Conservation (phyloP, 2,797 vertebrate genomes). For the Sebastes dallii region DNA sequence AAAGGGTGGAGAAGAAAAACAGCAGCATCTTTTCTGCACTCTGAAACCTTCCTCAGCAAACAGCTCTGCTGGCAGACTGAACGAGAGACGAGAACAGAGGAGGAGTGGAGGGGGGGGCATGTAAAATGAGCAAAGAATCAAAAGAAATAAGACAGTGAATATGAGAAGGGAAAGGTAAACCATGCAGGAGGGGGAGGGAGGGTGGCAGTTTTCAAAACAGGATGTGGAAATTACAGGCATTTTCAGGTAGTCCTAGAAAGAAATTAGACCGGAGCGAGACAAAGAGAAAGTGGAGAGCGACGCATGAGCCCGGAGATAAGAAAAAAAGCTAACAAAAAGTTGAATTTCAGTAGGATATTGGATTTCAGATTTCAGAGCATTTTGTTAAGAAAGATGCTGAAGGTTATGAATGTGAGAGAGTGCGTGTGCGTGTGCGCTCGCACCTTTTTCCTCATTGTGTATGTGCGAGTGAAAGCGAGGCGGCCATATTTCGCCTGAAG, state of each 20-base stretch:
- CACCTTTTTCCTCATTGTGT: neutral
- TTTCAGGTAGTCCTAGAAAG: slow-evolving; percentile 54
- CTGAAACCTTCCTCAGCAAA: slow-evolving; percentile 29
- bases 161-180: slow-evolving; percentile 18
- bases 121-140: slow-evolving; percentile 44
- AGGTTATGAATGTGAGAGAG: slow-evolving; percentile 10
- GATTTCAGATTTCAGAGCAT: slow-evolving; percentile 45
- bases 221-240: slow-evolving; percentile 62
- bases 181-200: neutral
- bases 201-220: slow-evolving; percentile 49
- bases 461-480: slow-evolving; percentile 5
- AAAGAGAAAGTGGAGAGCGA: slow-evolving; percentile 26
- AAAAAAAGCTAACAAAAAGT: neutral
- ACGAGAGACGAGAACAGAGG: slow-evolving; percentile 18
- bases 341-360: slow-evolving; percentile 40
- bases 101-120: neutral
- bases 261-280: slow-evolving; percentile 52
- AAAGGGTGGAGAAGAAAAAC: slow-evolving; percentile 59
- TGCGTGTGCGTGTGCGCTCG: neutral
- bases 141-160: slow-evolving; percentile 52
- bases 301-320: slow-evolving; percentile 12
- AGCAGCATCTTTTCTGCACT: slow-evolving; percentile 34
- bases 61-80: slow-evolving; percentile 3
- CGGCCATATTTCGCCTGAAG: slow-evolving; percentile 1
- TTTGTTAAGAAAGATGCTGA: slow-evolving; percentile 38